Evolutionary conservation across 92 coral and sea anemone species (phyloP), one percentile per base, ranked within the genome.

Genomic region (Paragorgia papillata): DNA sequence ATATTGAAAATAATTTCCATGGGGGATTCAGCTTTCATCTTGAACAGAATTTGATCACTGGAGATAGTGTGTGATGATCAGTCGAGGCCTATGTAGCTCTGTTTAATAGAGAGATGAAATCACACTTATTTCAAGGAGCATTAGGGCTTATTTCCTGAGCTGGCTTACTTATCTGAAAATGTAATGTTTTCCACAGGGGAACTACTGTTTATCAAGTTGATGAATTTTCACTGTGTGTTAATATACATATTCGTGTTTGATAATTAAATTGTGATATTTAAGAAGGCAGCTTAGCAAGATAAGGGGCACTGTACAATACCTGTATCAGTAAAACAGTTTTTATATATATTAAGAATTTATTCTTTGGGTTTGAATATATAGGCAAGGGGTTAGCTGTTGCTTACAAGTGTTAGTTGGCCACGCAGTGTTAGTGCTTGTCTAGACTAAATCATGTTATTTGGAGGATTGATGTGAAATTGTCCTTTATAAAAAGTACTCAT

Each of bases 181-280:
- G n/a, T n/a, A n/a, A n/a, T 46, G 9, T 46, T 15, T n/a, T 15
- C n/a, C 53, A 17, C 0, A 33, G 50, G 9, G 18, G 12, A 24
- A 31, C 5, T 46, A 41, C 39, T 56, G 62, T 56, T 56, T 56
- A 56, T 56, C 30, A 56, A 56, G 62, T 56, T 56, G 62, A 56
- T 56, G 33, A 56, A 22, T 56, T 56, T n/a, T 56, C 62, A 13
- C 9, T 56, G 30, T 56, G 62, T 28, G 33, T 56, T 56, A 56
- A 56, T 56, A 56, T 56, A 56, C 62, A 56, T 22, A 56, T 70
- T 31, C n/a, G n/a, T n/a, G n/a, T n/a, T n/a, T n/a, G 34, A 62
- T 70, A 70, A 70, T 70, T 70, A 70, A 70, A 70, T 70, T 50
- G 30, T 49, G 61, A 54, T 70, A 53, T 70, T 15, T 22, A 33